Evolutionary conservation across 2,888 invertebrate species (phyloP).

Genomic region (Cosmorhoe ocellata): DNA sequence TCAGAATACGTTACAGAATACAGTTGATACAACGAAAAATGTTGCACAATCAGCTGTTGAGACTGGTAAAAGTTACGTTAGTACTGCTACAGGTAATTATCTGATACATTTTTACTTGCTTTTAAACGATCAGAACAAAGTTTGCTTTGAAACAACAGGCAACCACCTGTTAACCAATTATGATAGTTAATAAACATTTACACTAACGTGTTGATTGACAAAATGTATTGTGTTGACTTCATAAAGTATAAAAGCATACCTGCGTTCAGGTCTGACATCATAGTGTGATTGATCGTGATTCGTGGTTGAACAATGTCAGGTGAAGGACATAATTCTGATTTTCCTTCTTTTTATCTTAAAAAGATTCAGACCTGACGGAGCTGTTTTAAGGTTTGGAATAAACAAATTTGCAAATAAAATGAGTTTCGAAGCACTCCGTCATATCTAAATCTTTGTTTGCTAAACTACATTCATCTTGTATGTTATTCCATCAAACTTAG

Average conservation of each 20-base stretch:
- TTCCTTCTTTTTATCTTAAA: not conserved
- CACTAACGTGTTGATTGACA: slow-evolving; percentile 16
- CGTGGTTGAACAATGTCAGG: slow-evolving; percentile 28
- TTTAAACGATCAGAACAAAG: too few relatives aligned
- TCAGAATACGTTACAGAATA: slow-evolving; percentile 44
- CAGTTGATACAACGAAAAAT: slow-evolving; percentile 54
- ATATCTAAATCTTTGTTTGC: too few relatives aligned
- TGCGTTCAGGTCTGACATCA: slow-evolving; percentile 22
- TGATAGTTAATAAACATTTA: slow-evolving; percentile 7
- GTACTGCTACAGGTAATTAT: slow-evolving; percentile 41
- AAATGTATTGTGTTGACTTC: slow-evolving; percentile 22
- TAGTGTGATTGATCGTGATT: slow-evolving; percentile 27
- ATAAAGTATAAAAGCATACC: slow-evolving; percentile 22
- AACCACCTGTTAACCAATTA: too few relatives aligned
- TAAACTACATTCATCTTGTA: too few relatives aligned
- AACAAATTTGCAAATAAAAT: too few relatives aligned
- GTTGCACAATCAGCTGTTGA: slow-evolving; percentile 51
- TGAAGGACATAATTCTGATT: slow-evolving; percentile 22
- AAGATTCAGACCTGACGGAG: too few relatives aligned
- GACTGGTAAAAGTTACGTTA: slow-evolving; percentile 46
- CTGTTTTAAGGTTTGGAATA: too few relatives aligned
- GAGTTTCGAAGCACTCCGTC: too few relatives aligned
- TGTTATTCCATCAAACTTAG: too few relatives aligned
- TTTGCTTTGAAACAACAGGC: too few relatives aligned
- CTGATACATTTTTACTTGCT: too few relatives aligned